These are phyloP conservation scores for Glossophaga mutica DNA, from an alignment of 2,797 vertebrate species.

Conservation along the genomic window DNA sequence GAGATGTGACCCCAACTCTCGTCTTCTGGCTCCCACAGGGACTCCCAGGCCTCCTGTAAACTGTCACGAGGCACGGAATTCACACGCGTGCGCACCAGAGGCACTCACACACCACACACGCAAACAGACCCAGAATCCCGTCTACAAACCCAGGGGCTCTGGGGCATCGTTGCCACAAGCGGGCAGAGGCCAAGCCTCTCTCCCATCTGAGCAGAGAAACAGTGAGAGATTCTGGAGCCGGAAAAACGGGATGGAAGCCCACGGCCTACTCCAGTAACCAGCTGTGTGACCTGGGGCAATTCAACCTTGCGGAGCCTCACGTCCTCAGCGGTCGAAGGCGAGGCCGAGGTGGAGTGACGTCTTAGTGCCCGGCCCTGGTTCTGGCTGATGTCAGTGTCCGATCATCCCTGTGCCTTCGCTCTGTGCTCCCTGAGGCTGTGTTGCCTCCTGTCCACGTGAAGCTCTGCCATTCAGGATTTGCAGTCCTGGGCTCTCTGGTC, in stretches of 20 bases:
- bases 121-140: too few species aligned
- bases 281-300: neutral
- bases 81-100: neutral
- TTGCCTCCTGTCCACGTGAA: too few species aligned
- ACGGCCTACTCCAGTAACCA: neutral
- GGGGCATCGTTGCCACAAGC: neutral
- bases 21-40: neutral
- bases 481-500: rapidly evolving
- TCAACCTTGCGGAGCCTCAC: neutral
- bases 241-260: neutral
- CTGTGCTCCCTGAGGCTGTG: neutral
- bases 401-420: neutral
- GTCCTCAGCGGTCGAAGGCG: neutral
- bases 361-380: neutral
- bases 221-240: neutral
- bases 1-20: neutral
- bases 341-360: rapidly evolving
- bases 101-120: neutral
- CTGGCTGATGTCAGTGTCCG: neutral
- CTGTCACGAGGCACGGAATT: neutral
- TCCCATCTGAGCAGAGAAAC: neutral
- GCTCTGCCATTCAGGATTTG: neutral
- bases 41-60: neutral
- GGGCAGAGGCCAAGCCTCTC: neutral
- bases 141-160: neutral